These are phyloP conservation scores for Pangasianodon hypophthalmus DNA, from an alignment of 2,113 vertebrate species.

Conservation along the genomic window DNA sequence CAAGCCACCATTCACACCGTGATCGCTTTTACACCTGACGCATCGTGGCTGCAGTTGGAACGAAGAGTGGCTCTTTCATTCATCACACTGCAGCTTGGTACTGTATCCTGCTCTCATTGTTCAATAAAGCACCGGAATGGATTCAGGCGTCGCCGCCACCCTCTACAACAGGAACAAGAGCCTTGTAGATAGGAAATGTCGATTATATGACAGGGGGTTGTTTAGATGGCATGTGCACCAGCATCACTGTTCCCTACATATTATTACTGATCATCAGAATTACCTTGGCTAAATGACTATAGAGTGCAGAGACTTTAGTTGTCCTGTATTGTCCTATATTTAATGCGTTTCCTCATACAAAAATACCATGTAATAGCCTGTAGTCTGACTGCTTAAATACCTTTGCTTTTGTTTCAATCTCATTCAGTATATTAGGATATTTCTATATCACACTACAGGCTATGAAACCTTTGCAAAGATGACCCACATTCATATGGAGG, in stretches of 20 bases:
- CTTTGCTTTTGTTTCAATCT: background rate
- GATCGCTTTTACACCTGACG: background rate
- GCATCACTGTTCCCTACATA: background rate
- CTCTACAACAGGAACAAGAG: conserved; percentile 28
- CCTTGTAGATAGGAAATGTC: conserved; percentile 31
- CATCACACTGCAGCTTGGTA: conserved; percentile 24
- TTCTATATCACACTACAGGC: background rate
- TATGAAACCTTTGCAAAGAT: background rate
- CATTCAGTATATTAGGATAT: background rate
- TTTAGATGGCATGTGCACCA: background rate
- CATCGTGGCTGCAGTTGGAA: conserved; percentile 13
- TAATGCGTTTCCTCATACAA: background rate
- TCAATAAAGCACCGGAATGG: conserved; percentile 37
- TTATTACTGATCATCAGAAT: background rate
- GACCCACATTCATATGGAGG: conserved; percentile 6
- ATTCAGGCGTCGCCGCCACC: conserved; percentile 52
- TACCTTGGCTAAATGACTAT: background rate
- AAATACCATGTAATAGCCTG: background rate
- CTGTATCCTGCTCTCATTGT: conserved; percentile 43
- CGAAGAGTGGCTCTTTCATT: conserved; percentile 16
- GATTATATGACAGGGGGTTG: conserved; percentile 3
- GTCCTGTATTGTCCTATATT: conserved; percentile 1
- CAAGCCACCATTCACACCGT: background rate
- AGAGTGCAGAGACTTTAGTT: background rate
- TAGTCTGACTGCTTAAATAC: background rate